Conservation (phyloP, 2,797 vertebrate species). For the Falco rusticolus region DNA sequence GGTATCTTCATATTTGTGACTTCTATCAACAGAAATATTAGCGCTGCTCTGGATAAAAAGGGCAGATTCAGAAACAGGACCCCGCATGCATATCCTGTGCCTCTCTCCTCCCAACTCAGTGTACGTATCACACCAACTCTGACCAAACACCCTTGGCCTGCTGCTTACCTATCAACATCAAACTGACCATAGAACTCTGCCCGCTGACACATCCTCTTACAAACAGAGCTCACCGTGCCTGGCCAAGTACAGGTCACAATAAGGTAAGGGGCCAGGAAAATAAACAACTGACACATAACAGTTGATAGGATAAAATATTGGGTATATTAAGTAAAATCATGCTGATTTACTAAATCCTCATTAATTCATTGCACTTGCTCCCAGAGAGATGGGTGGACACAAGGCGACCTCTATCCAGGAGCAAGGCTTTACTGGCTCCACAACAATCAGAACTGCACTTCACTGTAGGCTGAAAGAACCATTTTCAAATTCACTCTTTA, state of each 20-base stretch:
- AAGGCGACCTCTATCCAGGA: not conserved
- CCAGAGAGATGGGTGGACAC: not conserved
- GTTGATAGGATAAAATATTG: not conserved
- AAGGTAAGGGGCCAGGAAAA: not conserved
- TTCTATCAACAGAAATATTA: not conserved
- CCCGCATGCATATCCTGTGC: not conserved
- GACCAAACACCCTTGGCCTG: too few species aligned
- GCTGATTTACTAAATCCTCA: not conserved
- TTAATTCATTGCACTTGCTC: not conserved
- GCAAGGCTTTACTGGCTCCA: not conserved
- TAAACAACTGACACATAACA: not conserved
- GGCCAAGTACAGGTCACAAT: not conserved
- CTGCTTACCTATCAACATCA: not conserved
- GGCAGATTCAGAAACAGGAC: not conserved
- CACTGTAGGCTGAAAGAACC: not conserved
- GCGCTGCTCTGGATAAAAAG: not conserved
- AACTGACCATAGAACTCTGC: not conserved
- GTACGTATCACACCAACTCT: not conserved
- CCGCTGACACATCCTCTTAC: not conserved
- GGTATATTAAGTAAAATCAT: not conserved
- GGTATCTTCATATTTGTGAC: not conserved
- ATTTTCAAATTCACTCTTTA: not conserved
- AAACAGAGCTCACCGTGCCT: not conserved
- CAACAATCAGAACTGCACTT: not conserved
- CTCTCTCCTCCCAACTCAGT: not conserved